phyloP scores from a whole-genome alignment of 2,797 vertebrate genomes.

The Esox lucius region DNA sequence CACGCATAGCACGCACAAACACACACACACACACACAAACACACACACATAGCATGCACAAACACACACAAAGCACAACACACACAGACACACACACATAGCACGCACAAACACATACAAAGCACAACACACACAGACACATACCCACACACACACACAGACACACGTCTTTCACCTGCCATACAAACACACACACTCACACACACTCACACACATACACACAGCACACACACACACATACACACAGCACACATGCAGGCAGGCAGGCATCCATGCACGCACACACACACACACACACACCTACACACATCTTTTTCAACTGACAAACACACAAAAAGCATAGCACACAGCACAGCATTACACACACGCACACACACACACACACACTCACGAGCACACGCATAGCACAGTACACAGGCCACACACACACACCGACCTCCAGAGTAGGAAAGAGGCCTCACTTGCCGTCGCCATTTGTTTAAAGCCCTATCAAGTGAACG shows the following conservation, averaged over 20 bases:
- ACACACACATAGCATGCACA: too few relatives aligned
- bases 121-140: too few relatives aligned
- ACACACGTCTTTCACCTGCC: background rate
- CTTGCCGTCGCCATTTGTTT: background rate
- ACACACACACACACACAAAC: slow-evolving; percentile 17
- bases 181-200: too few relatives aligned
- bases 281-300: slow-evolving; percentile 16
- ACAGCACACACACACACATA: slow-evolving; percentile 18
- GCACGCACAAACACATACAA: background rate
- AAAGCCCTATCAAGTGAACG: background rate
- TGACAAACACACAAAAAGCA: slow-evolving; percentile 11
- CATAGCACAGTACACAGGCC: slow-evolving; percentile 8
- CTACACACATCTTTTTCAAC: slow-evolving; percentile 15
- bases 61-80: too few relatives aligned
- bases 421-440: slow-evolving; percentile 17
- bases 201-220: slow-evolving; percentile 7
- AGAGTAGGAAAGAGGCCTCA: background rate
- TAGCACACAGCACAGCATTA: slow-evolving; percentile 14
- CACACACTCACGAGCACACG: slow-evolving; percentile 10
- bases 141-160: background rate
- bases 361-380: too few relatives aligned
- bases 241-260: too few relatives aligned
- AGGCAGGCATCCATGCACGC: slow-evolving; percentile 9
- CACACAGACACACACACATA: slow-evolving; percentile 3
- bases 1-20: slow-evolving; percentile 1